phyloP scores from a whole-genome alignment of 92 coral and sea anemone species.

The Epizoanthus rinbou region DNA sequence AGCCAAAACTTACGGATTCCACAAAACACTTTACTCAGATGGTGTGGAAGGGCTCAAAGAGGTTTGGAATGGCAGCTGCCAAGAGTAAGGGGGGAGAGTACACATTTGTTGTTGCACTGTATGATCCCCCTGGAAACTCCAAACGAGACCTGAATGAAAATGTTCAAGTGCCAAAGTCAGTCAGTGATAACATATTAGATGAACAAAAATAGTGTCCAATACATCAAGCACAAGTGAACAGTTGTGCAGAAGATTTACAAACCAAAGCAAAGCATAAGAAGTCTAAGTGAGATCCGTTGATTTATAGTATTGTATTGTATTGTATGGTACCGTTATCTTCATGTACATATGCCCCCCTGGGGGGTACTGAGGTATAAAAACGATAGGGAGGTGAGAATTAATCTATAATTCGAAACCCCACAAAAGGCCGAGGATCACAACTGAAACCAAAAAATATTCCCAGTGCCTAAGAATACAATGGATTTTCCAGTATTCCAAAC shows the following conservation, averaged over 20 bases:
- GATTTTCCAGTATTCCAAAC: no score
- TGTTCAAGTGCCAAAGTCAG: conserved; percentile 60
- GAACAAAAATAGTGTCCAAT: neutral
- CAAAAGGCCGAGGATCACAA: no score
- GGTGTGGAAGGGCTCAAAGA: conserved; percentile 77
- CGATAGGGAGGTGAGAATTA: no score
- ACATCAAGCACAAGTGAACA: neutral
- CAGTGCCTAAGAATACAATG: no score
- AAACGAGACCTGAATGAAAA: conserved; percentile 53
- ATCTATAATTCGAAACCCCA: no score
- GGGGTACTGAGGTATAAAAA: no score
- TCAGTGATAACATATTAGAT: conserved; percentile 21
- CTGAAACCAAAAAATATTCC: no score
- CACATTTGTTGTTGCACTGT: conserved; percentile 78
- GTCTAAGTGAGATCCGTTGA: neutral
- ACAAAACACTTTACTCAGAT: conserved; percentile 82
- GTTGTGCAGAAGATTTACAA: neutral
- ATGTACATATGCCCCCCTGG: no score
- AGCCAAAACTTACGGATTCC: conserved; percentile 62
- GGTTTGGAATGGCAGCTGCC: conserved; percentile 75
- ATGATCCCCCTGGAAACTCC: conserved; percentile 81
- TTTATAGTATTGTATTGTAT: no score
- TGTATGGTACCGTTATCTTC: no score
- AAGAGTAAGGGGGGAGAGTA: conserved; percentile 53
- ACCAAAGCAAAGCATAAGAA: neutral